Evolutionary conservation across 2,113 vertebrate species (phyloP).

Genomic region (Thamnaconus septentrionalis): DNA sequence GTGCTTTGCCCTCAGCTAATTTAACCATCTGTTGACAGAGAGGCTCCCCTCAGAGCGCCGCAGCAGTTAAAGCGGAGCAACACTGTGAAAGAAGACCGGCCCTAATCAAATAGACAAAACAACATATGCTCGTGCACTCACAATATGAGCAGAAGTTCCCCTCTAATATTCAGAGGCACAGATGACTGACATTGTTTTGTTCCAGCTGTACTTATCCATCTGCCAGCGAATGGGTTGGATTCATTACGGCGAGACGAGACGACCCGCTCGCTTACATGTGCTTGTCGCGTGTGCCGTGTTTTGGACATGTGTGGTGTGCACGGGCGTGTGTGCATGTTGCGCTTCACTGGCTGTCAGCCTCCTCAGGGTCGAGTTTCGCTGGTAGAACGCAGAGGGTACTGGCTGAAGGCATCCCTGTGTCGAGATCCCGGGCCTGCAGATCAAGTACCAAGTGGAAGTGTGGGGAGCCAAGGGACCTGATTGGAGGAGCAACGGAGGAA

Average conservation of each 20-base stretch:
- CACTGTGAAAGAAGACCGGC: constrained; percentile 60
- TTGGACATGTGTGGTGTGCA: constrained; percentile 33
- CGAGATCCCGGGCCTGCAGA: constrained; percentile 80
- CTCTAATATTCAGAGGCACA: constrained; percentile 74
- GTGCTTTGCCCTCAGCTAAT: constrained; percentile 59
- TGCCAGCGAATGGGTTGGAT: constrained; percentile 76
- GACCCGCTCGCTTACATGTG: constrained; percentile 54
- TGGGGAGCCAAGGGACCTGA: constrained; percentile 40
- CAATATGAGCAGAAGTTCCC: constrained; percentile 68
- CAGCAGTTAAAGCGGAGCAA: constrained; percentile 57
- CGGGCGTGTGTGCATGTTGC: background rate
- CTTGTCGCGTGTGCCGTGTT: constrained; percentile 24
- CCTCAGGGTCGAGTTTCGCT: constrained; percentile 76
- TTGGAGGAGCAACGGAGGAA: constrained; percentile 15
- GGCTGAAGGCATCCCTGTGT: constrained; percentile 74
- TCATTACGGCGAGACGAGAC: constrained; percentile 74
- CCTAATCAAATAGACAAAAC: constrained; percentile 70
- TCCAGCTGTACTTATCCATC: constrained; percentile 81
- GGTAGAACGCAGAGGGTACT: constrained; percentile 84
- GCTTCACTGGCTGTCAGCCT: constrained; percentile 81
- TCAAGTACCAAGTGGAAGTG: constrained; percentile 69
- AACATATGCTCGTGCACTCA: constrained; percentile 75
- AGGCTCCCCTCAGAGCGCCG: constrained; percentile 39
- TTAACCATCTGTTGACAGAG: constrained; percentile 66
- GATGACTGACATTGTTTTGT: constrained; percentile 83